Conservation (phyloP, 1,140 invertebrate species). For the Penaeus indicus region DNA sequence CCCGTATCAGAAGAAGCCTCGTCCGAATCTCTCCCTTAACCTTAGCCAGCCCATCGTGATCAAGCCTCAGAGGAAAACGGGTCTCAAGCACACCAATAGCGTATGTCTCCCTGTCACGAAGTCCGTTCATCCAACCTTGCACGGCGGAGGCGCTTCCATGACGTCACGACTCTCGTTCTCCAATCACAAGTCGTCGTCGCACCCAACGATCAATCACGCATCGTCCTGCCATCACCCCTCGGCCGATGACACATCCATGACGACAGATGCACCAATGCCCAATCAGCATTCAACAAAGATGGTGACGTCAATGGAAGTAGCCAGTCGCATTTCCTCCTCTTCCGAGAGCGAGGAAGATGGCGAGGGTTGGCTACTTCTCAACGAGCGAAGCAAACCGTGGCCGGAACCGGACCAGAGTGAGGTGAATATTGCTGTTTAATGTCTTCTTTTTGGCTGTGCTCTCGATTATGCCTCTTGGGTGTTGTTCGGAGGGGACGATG, state of each 20-base stretch:
- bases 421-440: constrained; percentile 36
- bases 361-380: constrained; percentile 60
- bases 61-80: constrained; percentile 34
- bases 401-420: constrained; percentile 52
- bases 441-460: neutral
- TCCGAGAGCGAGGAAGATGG: constrained; percentile 58
- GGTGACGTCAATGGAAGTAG: constrained; percentile 51
- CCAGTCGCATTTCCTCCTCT: constrained; percentile 51
- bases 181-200: constrained; percentile 57
- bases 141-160: constrained; percentile 1
- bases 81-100: constrained; percentile 57
- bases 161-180: constrained; percentile 41
- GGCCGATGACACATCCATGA: constrained; percentile 1
- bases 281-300: constrained; percentile 36
- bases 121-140: neutral
- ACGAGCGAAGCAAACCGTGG: constrained; percentile 56
- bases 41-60: constrained; percentile 50
- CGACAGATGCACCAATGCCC: constrained; percentile 7
- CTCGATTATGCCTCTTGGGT: neutral
- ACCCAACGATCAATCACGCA: constrained; percentile 41
- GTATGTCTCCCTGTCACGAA: constrained; percentile 43
- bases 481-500: too few relatives aligned
- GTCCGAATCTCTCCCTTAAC: constrained; percentile 58
- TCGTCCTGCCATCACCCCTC: neutral
- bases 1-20: constrained; percentile 58